Evolutionary conservation across 1,140 invertebrate genomes (phyloP).

Genomic region (Conus betulinus): DNA sequence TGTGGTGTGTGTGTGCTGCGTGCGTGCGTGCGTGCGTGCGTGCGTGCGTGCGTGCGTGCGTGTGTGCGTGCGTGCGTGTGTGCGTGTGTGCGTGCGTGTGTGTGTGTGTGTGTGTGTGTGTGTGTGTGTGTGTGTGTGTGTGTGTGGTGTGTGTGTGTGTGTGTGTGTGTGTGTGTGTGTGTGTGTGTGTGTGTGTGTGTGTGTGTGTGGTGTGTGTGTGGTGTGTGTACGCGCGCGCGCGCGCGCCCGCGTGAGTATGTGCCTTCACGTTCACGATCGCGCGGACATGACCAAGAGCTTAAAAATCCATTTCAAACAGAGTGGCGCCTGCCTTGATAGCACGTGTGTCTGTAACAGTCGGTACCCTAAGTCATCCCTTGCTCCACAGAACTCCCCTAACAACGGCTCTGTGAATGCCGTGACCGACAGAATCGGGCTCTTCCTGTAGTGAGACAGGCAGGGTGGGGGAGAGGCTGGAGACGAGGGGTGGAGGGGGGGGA

Average conservation of each 20-base stretch:
- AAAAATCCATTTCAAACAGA: not conserved
- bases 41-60: not conserved
- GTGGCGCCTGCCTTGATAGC: not conserved
- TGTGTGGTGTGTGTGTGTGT: conserved; percentile 3
- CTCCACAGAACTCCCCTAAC: too few species aligned
- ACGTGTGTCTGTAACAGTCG: too few species aligned
- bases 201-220: not conserved
- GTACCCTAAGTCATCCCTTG: too few species aligned
- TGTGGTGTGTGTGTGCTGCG: too few species aligned
- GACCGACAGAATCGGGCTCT: too few species aligned
- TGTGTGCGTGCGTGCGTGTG: not conserved
- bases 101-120: not conserved
- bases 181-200: conserved; percentile 1
- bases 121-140: not conserved
- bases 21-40: not conserved
- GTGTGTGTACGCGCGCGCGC: not conserved
- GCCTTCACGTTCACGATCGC: not conserved
- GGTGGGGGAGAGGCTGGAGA: too few species aligned
- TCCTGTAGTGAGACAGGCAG: too few species aligned
- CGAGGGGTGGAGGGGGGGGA: too few species aligned
- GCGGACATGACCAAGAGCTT: not conserved
- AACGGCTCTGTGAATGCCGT: too few species aligned
- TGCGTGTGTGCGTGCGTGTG: not conserved
- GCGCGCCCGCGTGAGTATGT: not conserved
- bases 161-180: not conserved